Base-by-base conservation (phyloP, 92 coral and sea anemone species). In the Pocillopora grandis region DNA sequence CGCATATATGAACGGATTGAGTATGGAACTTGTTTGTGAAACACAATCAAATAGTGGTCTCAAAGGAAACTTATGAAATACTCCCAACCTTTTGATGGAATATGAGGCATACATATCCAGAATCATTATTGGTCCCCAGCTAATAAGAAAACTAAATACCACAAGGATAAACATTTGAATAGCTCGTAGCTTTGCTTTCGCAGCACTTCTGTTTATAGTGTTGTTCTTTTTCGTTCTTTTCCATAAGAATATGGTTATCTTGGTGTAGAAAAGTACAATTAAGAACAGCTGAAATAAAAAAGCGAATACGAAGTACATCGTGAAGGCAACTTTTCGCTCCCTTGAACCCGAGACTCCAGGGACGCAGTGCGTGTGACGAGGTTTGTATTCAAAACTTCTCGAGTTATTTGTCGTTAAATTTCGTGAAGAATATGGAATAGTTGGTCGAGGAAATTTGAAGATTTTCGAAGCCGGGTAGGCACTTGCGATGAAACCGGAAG, bases 91-190 rank as follows among this genome's bases (percentile, higher is more conserved):
- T 77, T 68, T 58, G 27, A 17, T 13, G 36, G 71, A 62, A 33
- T 83, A 83, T 20, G 87, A 83, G 13, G 57, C 56, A 75, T 82
- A 15, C 57, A 90, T 31, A 36, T 90, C 85, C 23, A 92, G 77
- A 5, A 88, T 65, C 93, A 90, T 87, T 49, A 92, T 23, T 0
- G 96, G 96, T 2, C 94, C 93, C 96, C 96, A 92, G 85, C 96
- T 90, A 5, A 92, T 12, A 13, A 82, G 79, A 85, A 90, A 90
- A 74, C 89, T 81, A 21, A 90, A 19, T 10, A 92, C 87, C 10
- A 92, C 92, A 21, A 85, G 57, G 13, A 73, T 20, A 56, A 90
- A 73, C 92, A 90, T 90, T 70, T 64, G 76, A 23, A 81, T 76
- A 2, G 96, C 92, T 66, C 89, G 86, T 15, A 80, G 48, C 58